Evolutionary conservation across 2,888 invertebrate species (phyloP).

Genomic region (Habroteleia sp.): DNA sequence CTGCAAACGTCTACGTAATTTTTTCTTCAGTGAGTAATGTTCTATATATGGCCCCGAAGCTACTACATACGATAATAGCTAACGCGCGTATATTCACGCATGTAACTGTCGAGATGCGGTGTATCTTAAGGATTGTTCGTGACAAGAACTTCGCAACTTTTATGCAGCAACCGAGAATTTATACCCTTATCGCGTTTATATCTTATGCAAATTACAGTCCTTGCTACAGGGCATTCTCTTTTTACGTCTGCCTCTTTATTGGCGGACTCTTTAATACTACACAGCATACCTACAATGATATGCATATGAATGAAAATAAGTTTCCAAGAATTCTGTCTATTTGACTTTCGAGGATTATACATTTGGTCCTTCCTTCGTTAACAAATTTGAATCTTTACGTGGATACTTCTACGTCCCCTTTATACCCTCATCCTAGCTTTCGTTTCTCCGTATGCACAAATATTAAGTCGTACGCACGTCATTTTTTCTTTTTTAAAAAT

Average conservation of each 20-base stretch:
- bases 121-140: conserved; percentile 70
- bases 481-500: conserved; percentile 24
- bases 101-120: conserved; percentile 65
- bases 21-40: conserved; percentile 47
- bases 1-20: conserved; percentile 36
- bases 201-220: conserved; percentile 73
- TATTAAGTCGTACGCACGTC: conserved; percentile 26
- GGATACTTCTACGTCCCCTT: conserved; percentile 30
- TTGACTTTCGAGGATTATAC: conserved; percentile 50
- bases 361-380: conserved; percentile 49
- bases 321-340: conserved; percentile 65
- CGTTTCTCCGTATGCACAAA: neutral
- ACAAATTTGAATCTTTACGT: conserved; percentile 59
- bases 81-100: conserved; percentile 61
- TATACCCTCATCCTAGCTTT: neutral
- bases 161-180: conserved; percentile 71
- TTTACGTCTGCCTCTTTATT: conserved; percentile 64
- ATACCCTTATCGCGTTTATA: conserved; percentile 74
- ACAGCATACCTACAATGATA: conserved; percentile 62
- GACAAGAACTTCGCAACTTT: conserved; percentile 70
- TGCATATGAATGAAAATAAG: conserved; percentile 68
- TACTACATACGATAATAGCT: conserved; percentile 50
- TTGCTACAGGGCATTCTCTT: conserved; percentile 69
- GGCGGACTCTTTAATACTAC: conserved; percentile 62
- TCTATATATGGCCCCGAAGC: conserved; percentile 48